phyloP scores from a whole-genome alignment of 2,113 vertebrate species.

The Hemiprocne comata region DNA sequence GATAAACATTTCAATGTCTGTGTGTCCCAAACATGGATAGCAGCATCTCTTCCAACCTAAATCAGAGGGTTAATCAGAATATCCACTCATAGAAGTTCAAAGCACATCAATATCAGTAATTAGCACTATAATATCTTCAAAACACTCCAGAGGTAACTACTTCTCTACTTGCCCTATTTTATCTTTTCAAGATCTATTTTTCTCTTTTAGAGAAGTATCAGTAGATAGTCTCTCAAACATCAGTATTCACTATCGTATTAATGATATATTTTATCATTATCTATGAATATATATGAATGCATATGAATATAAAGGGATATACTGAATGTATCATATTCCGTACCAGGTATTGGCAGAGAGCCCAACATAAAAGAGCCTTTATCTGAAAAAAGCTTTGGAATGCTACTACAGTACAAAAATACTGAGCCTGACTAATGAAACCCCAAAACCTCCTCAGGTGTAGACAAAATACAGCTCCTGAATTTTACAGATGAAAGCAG shows the following conservation, averaged over 20 bases:
- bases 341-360: neutral
- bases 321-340: neutral
- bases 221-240: neutral
- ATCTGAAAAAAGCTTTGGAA: neutral
- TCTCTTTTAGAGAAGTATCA: neutral
- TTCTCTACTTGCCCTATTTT: neutral
- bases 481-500: neutral
- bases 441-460: neutral
- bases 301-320: neutral
- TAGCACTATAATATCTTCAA: neutral
- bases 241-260: neutral
- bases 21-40: conserved; percentile 94
- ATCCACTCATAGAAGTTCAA: neutral
- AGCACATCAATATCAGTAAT: neutral
- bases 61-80: conserved; percentile 1
- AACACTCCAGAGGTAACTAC: neutral
- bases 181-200: neutral
- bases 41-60: conserved; percentile 94
- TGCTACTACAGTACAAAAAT: neutral
- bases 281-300: neutral
- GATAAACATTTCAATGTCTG: conserved; percentile 94
- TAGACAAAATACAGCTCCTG: neutral
- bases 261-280: neutral
- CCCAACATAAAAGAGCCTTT: neutral
- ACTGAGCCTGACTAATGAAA: neutral